Evolutionary conservation across 1,140 invertebrate species (phyloP).

Genomic region (Cotesia chilonis): DNA sequence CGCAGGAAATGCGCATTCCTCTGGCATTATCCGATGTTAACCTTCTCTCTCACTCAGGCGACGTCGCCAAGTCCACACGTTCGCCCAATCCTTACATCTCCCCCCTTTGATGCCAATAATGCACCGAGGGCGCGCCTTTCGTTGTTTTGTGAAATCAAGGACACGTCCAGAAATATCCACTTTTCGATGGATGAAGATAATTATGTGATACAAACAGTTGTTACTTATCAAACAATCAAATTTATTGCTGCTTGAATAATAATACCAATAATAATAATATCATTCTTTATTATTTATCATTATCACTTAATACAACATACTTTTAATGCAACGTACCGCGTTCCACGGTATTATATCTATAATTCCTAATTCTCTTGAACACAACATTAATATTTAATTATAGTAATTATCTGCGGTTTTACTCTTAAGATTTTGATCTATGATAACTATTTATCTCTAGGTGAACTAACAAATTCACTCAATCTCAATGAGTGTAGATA

Average conservation of each 20-base stretch:
- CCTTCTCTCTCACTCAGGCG: conserved; percentile 13
- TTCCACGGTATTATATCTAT: not conserved
- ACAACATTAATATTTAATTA: too few relatives aligned
- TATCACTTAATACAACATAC: too few relatives aligned
- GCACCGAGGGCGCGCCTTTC: conserved; percentile 36
- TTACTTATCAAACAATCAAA: conserved; percentile 30
- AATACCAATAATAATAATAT: too few relatives aligned
- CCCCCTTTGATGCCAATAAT: conserved; percentile 28
- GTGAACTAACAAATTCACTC: too few relatives aligned
- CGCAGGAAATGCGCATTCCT: conserved; percentile 42
- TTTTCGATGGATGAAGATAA: conserved; percentile 34
- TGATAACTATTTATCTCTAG: too few relatives aligned
- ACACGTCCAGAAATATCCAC: conserved; percentile 41
- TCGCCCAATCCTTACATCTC: conserved; percentile 25
- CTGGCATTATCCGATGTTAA: conserved; percentile 36
- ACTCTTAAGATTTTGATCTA: too few relatives aligned
- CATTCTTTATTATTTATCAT: too few relatives aligned
- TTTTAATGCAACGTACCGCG: too few relatives aligned
- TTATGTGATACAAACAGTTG: conserved; percentile 31
- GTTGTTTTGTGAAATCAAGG: conserved; percentile 42
- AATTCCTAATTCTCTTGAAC: not conserved
- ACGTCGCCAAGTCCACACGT: conserved; percentile 34
- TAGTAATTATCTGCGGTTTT: too few relatives aligned
- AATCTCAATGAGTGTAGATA: too few relatives aligned
- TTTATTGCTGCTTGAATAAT: not conserved